Evolutionary conservation across 2,113 vertebrate species (phyloP).

Genomic region (Struthidea cinerea): DNA sequence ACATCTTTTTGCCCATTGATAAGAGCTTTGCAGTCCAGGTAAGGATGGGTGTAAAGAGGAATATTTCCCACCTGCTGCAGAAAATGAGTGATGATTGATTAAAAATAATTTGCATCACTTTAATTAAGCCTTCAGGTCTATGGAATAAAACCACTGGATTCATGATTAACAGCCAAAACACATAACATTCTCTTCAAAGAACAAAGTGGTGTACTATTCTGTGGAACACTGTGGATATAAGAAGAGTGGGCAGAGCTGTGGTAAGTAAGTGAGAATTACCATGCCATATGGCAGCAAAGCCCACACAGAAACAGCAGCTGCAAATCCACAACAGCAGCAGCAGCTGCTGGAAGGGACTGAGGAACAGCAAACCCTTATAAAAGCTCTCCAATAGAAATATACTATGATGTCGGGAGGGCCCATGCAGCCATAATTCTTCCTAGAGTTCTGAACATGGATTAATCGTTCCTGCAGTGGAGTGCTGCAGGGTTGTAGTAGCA

Average conservation of each 20-base stretch:
- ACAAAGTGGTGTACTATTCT: neutral
- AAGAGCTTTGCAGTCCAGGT: neutral
- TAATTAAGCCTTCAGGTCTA: neutral
- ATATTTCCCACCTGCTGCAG: neutral
- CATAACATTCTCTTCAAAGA: neutral
- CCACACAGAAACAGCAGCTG: neutral
- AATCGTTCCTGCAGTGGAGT: neutral
- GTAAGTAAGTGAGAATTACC: neutral
- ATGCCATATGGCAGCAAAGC: constrained; percentile 19
- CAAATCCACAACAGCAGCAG: neutral
- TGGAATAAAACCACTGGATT: neutral
- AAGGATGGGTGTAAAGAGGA: neutral
- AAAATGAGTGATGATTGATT: neutral
- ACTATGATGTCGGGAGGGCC: neutral
- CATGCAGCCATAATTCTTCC: neutral
- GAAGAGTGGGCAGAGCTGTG: neutral
- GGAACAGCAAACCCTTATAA: neutral
- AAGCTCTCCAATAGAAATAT: neutral
- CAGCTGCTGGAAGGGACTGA: neutral
- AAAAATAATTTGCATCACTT: neutral
- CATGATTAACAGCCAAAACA: neutral
- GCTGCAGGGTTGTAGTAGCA: neutral
- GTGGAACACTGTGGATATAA: neutral
- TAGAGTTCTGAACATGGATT: neutral
- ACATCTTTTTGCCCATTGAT: neutral